phyloP scores from a whole-genome alignment of 2,888 invertebrate species.

The Acholoe squamosa region DNA sequence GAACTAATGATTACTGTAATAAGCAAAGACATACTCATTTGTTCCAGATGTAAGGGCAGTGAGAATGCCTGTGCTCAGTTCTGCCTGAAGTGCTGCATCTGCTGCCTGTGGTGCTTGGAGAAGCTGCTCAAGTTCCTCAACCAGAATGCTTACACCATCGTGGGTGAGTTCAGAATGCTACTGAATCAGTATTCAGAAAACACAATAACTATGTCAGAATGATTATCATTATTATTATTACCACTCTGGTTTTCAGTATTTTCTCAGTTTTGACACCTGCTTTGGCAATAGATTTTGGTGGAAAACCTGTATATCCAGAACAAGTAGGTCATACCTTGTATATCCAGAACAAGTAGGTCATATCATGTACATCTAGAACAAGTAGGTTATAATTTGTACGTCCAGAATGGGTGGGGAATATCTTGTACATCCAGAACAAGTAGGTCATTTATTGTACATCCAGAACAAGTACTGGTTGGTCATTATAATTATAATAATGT shows the following conservation, averaged over 20 bases:
- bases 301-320: constrained; percentile 82
- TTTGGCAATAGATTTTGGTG: too few relatives aligned
- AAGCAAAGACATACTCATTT: background rate
- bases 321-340: constrained; percentile 81
- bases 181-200: background rate
- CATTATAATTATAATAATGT: too few relatives aligned
- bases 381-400: constrained; percentile 80
- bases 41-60: constrained; percentile 78
- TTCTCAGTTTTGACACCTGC: too few relatives aligned
- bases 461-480: too few relatives aligned
- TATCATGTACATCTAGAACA: constrained; percentile 82
- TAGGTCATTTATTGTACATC: constrained; percentile 78
- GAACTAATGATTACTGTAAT: too few relatives aligned
- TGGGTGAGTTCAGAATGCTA: constrained; percentile 85
- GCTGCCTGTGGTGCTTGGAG: constrained; percentile 95
- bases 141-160: constrained; percentile 96
- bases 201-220: background rate
- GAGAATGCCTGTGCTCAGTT: constrained; percentile 80
- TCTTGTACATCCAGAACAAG: constrained; percentile 83
- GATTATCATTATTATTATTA: background rate
- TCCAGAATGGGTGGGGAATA: background rate
- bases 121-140: constrained; percentile 95
- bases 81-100: constrained; percentile 87
- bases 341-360: background rate
- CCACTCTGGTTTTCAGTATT: too few relatives aligned